These are phyloP conservation scores for Anomalospiza imberbis DNA, from an alignment of 2,797 vertebrate genomes.

Conservation along the genomic window DNA sequence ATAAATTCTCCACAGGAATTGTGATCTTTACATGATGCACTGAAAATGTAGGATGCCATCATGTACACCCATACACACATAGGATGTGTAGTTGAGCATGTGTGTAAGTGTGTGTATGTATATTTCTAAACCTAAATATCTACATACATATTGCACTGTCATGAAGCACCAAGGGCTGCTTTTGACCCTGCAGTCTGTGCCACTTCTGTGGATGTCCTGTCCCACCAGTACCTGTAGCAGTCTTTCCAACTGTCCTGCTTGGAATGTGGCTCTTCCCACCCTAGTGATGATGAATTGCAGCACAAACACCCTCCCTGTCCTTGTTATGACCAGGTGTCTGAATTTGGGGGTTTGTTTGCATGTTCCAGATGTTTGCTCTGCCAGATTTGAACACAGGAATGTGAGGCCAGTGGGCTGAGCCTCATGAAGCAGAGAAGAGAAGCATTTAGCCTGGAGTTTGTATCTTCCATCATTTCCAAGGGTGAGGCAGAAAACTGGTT, in stretches of 20 bases:
- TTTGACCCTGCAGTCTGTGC: background rate
- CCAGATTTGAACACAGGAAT: background rate
- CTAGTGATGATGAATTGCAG: background rate
- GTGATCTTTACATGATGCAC: background rate
- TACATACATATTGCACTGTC: background rate
- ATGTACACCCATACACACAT: accelerated
- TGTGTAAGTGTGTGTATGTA: background rate
- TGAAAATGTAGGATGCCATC: background rate
- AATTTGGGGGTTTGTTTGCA: background rate
- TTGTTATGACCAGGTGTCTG: background rate
- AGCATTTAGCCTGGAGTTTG: background rate
- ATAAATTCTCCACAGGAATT: background rate
- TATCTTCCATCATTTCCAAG: background rate
- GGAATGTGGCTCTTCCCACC: accelerated
- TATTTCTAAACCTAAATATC: background rate
- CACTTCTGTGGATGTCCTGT: background rate
- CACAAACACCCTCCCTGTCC: background rate
- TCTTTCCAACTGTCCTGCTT: accelerated
- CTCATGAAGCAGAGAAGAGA: background rate
- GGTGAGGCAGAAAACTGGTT: background rate
- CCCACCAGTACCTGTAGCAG: background rate
- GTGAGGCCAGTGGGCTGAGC: background rate
- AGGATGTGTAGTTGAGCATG: background rate
- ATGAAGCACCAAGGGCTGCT: background rate
- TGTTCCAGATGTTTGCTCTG: background rate